phyloP scores from a whole-genome alignment of 2,797 vertebrate species.

The Avahi laniger region DNA sequence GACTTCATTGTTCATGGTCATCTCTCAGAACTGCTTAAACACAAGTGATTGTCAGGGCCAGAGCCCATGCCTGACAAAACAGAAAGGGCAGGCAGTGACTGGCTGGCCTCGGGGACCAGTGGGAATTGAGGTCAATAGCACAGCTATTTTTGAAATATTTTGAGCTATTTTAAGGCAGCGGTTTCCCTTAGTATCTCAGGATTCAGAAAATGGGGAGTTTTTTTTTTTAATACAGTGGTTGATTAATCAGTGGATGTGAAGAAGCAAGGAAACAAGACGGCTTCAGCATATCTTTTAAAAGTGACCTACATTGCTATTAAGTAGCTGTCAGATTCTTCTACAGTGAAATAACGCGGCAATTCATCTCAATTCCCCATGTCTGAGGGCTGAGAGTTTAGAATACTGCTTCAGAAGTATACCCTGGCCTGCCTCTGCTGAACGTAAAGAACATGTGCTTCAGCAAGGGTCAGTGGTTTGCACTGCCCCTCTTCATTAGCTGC shows the following conservation, averaged over 20 bases:
- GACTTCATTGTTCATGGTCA: too few relatives aligned
- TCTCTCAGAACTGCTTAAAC: neutral
- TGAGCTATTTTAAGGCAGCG: neutral
- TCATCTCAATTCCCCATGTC: accelerated
- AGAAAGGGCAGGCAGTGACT: neutral
- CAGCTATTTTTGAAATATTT: neutral
- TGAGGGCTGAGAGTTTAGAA: neutral
- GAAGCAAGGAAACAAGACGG: neutral
- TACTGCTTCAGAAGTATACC: neutral
- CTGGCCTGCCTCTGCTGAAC: neutral
- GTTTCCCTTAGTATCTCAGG: neutral
- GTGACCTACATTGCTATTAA: neutral
- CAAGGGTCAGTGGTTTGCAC: accelerated
- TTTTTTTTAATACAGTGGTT: neutral
- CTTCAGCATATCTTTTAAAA: neutral
- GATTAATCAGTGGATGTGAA: neutral
- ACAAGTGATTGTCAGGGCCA: neutral
- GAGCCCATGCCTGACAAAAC: neutral
- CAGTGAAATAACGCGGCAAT: neutral
- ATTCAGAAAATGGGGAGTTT: neutral
- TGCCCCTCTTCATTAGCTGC: neutral
- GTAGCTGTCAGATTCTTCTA: neutral
- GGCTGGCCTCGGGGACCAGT: neutral
- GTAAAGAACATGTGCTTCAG: neutral
- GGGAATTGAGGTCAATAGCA: neutral